These are phyloP conservation scores for Dryadula phaetusa DNA, from an alignment of 2,888 invertebrate genomes.

Conservation along the genomic window DNA sequence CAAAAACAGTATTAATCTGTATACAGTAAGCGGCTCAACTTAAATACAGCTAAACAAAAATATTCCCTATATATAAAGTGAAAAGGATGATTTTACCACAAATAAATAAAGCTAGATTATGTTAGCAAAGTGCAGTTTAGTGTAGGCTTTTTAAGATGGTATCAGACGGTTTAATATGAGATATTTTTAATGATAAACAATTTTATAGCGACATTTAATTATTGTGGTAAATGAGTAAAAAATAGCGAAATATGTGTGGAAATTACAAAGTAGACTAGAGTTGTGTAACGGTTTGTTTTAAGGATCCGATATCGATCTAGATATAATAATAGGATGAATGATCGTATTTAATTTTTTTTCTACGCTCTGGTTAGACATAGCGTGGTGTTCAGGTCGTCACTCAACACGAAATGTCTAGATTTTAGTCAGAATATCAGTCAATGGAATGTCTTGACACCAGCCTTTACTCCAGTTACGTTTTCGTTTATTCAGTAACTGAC, in stretches of 20 bases:
- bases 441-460: too few species aligned
- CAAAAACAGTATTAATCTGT: constrained; percentile 68
- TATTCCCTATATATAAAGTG: not conserved
- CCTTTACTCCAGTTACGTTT: too few species aligned
- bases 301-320: too few species aligned
- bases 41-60: not conserved
- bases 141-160: constrained; percentile 33
- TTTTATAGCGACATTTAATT: constrained; percentile 34
- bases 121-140: not conserved
- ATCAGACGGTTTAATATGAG: constrained; percentile 34
- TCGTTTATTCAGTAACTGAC: too few species aligned
- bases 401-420: too few species aligned
- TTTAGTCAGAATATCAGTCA: too few species aligned
- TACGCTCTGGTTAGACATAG: too few species aligned
- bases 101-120: not conserved
- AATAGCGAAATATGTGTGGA: constrained; percentile 1
- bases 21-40: constrained; percentile 9
- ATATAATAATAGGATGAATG: too few species aligned
- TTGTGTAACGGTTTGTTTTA: constrained; percentile 5
- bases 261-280: not conserved
- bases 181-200: constrained; percentile 35
- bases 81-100: not conserved
- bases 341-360: too few species aligned
- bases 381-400: too few species aligned
- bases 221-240: constrained; percentile 14